phyloP scores from a whole-genome alignment of 1,140 invertebrate genomes.

The Camponotus vicinus region DNA sequence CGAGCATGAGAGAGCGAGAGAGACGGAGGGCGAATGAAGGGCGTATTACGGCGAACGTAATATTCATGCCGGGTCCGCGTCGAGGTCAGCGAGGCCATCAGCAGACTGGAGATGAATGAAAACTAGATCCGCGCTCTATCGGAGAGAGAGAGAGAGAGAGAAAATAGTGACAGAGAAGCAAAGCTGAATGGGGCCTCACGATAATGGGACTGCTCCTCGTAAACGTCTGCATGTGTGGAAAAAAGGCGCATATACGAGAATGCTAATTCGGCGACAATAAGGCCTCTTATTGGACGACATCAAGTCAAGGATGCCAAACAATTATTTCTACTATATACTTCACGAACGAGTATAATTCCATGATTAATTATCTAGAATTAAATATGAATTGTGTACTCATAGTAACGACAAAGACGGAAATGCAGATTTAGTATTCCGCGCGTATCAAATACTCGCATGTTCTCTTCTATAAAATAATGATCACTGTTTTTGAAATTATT shows the following conservation, averaged over 20 bases:
- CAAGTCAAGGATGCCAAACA: conserved; percentile 56
- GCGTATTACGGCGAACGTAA: conserved; percentile 78
- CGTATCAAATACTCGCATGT: not conserved
- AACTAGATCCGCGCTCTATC: conserved; percentile 76
- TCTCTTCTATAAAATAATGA: not conserved
- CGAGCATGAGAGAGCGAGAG: conserved; percentile 13
- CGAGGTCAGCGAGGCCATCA: conserved; percentile 82
- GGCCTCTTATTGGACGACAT: conserved; percentile 46
- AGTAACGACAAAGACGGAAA: not conserved
- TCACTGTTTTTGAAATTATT: not conserved
- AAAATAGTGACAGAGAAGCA: conserved; percentile 74
- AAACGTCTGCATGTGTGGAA: conserved; percentile 51
- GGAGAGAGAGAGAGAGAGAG: conserved; percentile 51
- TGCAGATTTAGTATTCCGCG: not conserved
- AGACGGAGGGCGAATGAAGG: conserved; percentile 61
- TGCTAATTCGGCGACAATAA: conserved; percentile 71
- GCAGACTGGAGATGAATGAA: conserved; percentile 81
- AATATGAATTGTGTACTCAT: not conserved
- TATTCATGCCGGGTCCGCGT: conserved; percentile 81
- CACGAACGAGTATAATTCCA: not conserved
- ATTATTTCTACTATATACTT: conserved; percentile 7
- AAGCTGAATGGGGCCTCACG: conserved; percentile 80
- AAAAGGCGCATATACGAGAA: conserved; percentile 48
- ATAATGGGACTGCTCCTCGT: conserved; percentile 75
- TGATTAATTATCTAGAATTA: not conserved